A percentile compares a stretch with the other conserved stretches of the same genome.
Evolutionary conservation across 2,797 vertebrate species (phyloP).

Genomic region (Pangasius mekongensis): DNA sequence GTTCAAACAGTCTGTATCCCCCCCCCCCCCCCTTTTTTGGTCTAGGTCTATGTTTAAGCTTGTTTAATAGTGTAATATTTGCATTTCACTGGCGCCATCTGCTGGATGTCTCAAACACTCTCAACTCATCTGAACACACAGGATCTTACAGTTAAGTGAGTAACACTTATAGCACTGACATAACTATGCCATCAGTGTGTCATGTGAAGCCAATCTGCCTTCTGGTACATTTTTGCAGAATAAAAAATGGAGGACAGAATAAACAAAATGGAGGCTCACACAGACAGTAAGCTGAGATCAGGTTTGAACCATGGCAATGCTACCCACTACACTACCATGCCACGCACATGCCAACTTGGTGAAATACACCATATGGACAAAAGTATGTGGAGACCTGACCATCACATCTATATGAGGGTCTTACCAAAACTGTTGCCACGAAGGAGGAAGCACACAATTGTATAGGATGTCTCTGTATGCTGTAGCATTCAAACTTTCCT

Average conservation of each 20-base stretch:
- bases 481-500: too few relatives aligned
- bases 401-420: not conserved
- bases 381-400: not conserved
- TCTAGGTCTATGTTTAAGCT: not conserved
- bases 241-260: not conserved
- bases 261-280: not conserved
- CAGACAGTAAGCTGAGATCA: not conserved
- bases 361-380: not conserved
- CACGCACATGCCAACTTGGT: not conserved
- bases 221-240: not conserved
- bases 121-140: not conserved
- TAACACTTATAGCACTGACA: not conserved
- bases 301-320: not conserved
- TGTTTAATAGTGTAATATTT: not conserved
- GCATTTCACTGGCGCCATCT: constrained; percentile 27
- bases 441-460: not conserved
- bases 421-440: not conserved
- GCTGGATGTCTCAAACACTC: not conserved
- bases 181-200: not conserved
- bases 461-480: not conserved
- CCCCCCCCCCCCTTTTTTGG: rapidly evolving
- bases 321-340: not conserved
- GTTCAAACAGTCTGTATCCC: not conserved
- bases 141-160: not conserved
- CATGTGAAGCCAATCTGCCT: not conserved